phyloP scores from a whole-genome alignment of 2,113 vertebrate genomes.

The Asarcornis scutulata region DNA sequence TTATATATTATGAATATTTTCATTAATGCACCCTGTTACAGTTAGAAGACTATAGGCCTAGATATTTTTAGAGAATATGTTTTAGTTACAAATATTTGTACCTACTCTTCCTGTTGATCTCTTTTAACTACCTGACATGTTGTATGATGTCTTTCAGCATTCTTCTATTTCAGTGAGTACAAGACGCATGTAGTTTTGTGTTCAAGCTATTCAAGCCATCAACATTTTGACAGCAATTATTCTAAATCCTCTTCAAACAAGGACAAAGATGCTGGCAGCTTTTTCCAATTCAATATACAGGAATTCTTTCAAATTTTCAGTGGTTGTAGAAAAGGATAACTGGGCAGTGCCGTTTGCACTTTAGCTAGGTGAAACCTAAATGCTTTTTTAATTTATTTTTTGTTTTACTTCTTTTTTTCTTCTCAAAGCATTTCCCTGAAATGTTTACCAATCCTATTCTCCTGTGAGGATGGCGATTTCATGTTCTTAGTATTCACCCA shows the following conservation, averaged over 20 bases:
- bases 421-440: neutral
- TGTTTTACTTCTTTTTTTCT: too few relatives aligned
- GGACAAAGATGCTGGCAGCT: neutral
- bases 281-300: neutral
- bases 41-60: neutral
- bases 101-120: neutral
- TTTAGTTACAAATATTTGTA: neutral
- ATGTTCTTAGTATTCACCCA: neutral
- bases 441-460: neutral
- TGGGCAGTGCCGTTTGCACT: neutral
- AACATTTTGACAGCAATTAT: constrained; percentile 14
- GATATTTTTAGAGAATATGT: neutral
- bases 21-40: neutral
- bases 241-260: neutral
- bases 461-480: neutral
- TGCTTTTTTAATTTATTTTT: neutral
- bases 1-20: neutral
- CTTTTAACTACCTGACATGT: neutral
- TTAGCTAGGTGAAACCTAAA: neutral
- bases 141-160: neutral
- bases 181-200: neutral
- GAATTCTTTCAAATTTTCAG: neutral
- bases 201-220: neutral
- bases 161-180: neutral
- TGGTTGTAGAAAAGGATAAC: neutral